phyloP scores from a whole-genome alignment of 2,113 vertebrate genomes.

The Cisticola juncidis region DNA sequence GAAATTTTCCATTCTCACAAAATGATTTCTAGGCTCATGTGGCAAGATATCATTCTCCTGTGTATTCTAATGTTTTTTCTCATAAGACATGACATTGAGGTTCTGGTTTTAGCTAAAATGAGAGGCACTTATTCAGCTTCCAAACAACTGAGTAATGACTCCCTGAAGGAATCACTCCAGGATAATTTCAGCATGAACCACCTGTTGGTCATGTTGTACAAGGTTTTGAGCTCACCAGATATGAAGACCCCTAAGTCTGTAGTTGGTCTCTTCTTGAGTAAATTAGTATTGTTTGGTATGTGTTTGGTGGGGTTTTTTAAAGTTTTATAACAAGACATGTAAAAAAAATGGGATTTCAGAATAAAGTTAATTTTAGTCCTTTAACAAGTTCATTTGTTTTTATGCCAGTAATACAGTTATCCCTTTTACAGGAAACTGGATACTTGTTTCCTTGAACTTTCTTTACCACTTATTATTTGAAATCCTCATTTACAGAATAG shows the following conservation, averaged over 20 bases:
- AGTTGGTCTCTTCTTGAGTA: background rate
- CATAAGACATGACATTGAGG: background rate
- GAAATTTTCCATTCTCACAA: background rate
- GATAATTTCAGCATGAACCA: background rate
- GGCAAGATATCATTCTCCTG: background rate
- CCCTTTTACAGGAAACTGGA: background rate
- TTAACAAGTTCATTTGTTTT: background rate
- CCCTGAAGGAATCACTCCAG: background rate
- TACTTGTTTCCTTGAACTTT: background rate
- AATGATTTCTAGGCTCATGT: background rate
- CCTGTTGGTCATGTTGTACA: background rate
- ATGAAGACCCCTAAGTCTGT: background rate
- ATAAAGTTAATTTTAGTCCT: background rate
- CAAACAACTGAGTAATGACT: background rate
- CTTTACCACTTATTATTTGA: background rate
- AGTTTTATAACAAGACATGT: background rate
- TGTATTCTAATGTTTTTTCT: background rate
- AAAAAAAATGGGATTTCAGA: background rate
- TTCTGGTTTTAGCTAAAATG: background rate
- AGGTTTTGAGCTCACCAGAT: background rate
- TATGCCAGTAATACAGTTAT: background rate
- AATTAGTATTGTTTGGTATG: background rate
- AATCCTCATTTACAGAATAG: background rate
- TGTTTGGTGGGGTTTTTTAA: fast-evolving
- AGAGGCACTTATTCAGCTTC: background rate